A percentile compares a stretch with the other conserved stretches of the same genome.
These are phyloP conservation scores for Chydorus sphaericus DNA, from an alignment of 2,888 invertebrate species.

Conservation along the genomic window DNA sequence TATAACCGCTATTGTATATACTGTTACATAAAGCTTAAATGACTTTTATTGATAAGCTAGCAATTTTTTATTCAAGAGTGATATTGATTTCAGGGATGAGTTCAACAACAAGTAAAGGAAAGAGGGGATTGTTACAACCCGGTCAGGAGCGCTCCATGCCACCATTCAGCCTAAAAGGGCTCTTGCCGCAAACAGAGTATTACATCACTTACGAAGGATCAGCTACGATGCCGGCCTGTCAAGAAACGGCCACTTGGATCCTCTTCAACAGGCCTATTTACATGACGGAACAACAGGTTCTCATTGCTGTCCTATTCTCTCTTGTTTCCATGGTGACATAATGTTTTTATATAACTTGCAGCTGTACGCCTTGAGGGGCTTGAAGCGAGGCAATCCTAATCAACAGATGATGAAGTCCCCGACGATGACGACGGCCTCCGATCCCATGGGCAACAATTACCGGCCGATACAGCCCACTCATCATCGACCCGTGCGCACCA, in stretches of 20 bases:
- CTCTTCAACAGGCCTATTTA: conserved; percentile 96
- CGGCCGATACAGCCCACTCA: conserved; percentile 84
- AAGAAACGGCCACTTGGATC: conserved; percentile 97
- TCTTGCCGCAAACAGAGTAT: conserved; percentile 83
- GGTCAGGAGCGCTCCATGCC: conserved; percentile 73
- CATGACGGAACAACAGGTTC: conserved; percentile 95
- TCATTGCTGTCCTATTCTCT: no score
- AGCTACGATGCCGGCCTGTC: conserved; percentile 90
- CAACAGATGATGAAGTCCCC: conserved; percentile 39
- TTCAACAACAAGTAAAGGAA: no score
- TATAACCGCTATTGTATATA: no score
- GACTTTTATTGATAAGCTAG: no score
- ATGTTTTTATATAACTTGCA: not conserved
- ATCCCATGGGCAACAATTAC: conserved; percentile 82
- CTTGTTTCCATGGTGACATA: no score
- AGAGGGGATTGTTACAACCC: conserved; percentile 25
- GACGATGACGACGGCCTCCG: conserved; percentile 41
- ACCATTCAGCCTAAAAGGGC: conserved; percentile 67
- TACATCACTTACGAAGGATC: conserved; percentile 99
- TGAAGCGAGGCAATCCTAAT: conserved; percentile 74
- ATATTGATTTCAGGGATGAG: no score
- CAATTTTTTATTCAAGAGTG: no score
- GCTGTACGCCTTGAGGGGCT: conserved; percentile 25
- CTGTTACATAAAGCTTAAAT: no score
- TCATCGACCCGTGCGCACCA: conserved; percentile 86